Conservation (phyloP, 2,113 vertebrate species). For the Condylura cristata region DNA sequence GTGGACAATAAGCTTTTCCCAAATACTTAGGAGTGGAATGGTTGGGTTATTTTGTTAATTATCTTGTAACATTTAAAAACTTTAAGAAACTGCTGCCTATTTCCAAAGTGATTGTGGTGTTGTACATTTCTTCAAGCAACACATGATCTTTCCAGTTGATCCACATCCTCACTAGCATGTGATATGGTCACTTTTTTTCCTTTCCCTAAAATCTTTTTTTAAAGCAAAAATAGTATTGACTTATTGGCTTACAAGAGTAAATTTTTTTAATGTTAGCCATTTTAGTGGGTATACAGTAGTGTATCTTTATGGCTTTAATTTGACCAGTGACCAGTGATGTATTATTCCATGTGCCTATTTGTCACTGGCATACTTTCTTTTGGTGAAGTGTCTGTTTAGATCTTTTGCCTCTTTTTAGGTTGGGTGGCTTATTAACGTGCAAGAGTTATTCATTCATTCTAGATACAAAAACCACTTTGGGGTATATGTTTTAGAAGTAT, state of each 20-base stretch:
- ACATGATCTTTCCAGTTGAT: neutral
- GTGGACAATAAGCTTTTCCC: neutral
- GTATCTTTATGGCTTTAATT: neutral
- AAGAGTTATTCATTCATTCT: neutral
- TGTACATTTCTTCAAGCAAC: neutral
- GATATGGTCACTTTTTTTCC: neutral
- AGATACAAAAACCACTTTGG: too few relatives aligned
- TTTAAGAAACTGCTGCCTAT: neutral
- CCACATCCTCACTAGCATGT: neutral
- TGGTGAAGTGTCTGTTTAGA: neutral
- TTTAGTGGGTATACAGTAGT: neutral
- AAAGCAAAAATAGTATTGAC: too few relatives aligned
- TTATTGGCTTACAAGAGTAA: too few relatives aligned
- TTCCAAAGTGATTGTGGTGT: neutral
- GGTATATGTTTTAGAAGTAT: neutral
- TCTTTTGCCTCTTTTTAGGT: too few relatives aligned
- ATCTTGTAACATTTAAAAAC: neutral
- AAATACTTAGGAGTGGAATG: neutral
- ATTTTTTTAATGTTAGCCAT: neutral
- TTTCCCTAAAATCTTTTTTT: too few relatives aligned
- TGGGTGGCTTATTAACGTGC: neutral
- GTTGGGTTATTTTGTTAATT: neutral
- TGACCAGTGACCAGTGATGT: neutral
- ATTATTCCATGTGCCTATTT: neutral
- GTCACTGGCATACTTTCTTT: neutral